A percentile compares a stretch with the other conserved stretches of the same genome.
Conservation (phyloP, 37 sponge, comb jelly and placozoan genomes). For the Agelas oroides region DNA sequence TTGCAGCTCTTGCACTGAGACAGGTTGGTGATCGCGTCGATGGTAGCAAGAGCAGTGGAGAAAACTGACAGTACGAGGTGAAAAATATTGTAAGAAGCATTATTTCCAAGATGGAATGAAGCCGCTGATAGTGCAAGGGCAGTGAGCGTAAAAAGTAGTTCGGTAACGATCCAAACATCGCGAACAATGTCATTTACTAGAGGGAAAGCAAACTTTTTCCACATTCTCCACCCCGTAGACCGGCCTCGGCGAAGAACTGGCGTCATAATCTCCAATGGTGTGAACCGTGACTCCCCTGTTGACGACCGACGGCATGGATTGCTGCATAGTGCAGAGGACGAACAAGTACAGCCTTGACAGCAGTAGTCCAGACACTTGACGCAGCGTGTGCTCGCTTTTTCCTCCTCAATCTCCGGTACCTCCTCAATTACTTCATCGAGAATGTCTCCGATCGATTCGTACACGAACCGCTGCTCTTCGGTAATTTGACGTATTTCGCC, state of each 20-base stretch:
- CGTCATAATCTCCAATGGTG: conserved; percentile 8
- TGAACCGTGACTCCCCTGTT: no score
- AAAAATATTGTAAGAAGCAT: neutral
- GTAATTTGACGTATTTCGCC: no score
- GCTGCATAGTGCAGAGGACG: no score
- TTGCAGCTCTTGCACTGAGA: conserved; percentile 3
- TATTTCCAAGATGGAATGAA: conserved; percentile 4
- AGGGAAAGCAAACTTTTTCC: neutral
- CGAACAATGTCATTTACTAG: neutral
- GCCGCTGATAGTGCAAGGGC: neutral
- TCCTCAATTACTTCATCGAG: no score
- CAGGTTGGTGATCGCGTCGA: neutral
- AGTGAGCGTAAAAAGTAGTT: neutral
- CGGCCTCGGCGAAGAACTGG: conserved; percentile 1
- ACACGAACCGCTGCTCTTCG: no score
- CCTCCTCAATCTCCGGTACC: no score
- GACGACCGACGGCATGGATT: no score
- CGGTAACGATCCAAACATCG: neutral
- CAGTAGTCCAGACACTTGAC: no score
- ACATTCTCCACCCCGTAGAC: neutral
- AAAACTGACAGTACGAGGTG: conserved; percentile 1
- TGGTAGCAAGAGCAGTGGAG: neutral
- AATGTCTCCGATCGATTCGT: no score
- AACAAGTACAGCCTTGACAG: no score
- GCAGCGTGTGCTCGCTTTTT: no score